Conservation (phyloP, 2,113 vertebrate genomes). For the Anolis carolinensis region DNA sequence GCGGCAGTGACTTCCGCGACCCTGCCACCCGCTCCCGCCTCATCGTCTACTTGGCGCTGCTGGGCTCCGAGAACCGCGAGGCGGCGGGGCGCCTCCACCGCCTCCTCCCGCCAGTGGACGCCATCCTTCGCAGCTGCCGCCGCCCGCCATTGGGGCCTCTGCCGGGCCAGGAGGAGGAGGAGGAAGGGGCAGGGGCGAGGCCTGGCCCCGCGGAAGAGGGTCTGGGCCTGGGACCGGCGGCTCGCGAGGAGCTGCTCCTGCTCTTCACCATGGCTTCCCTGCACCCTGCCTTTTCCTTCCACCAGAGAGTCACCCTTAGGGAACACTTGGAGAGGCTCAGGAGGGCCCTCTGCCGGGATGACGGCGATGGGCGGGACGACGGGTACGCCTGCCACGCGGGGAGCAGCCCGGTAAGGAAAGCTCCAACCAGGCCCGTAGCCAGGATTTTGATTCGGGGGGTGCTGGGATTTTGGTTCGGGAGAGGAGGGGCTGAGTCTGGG, state of each 20-base stretch:
- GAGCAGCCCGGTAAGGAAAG: conserved; percentile 64
- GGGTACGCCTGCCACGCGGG: conserved; percentile 49
- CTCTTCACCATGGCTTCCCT: conserved; percentile 96
- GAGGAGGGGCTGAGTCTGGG: no score
- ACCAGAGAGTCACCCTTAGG: conserved; percentile 90
- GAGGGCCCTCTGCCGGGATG: conserved; percentile 71
- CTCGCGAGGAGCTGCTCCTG: conserved; percentile 89
- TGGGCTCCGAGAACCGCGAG: conserved; percentile 94
- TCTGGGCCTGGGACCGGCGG: conserved; percentile 71
- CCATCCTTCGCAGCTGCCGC: conserved; percentile 73
- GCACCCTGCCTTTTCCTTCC: conserved; percentile 95
- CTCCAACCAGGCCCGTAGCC: no score
- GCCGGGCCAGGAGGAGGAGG: conserved; percentile 49
- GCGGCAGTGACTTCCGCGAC: conserved; percentile 84
- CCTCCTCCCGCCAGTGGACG: conserved; percentile 86
- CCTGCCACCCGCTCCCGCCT: conserved; percentile 89
- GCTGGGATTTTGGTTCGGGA: no score
- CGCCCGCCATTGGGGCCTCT: conserved; percentile 34
- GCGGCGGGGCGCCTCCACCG: conserved; percentile 90
- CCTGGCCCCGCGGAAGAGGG: conserved; percentile 56
- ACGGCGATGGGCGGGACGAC: conserved; percentile 44
- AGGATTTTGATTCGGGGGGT: no score
- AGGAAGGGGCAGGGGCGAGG: conserved; percentile 56
- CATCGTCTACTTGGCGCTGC: conserved; percentile 90
- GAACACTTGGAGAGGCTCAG: conserved; percentile 86